Base-by-base conservation (phyloP, 2,888 invertebrate species). In the Acanthosepion lycidas region DNA sequence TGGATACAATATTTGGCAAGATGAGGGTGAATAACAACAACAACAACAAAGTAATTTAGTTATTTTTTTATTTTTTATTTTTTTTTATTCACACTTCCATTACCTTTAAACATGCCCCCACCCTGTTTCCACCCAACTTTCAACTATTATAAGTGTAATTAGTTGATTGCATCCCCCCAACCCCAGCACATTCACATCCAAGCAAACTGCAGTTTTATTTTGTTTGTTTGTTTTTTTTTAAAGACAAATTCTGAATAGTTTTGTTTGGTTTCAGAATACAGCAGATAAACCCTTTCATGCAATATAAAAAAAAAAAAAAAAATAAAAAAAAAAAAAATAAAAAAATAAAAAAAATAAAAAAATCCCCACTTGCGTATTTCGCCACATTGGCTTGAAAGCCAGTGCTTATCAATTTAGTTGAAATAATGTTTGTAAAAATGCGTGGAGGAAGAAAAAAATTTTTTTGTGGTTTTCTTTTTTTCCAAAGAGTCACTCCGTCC, bases 271-370 rank as follows among this genome's bases (percentile, higher is more conserved):
- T 8, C 78, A n/a, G n/a, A 78, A 78, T 78, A 78, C 78, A 78
- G 78, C 78, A 78, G 78, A 78, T 78, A 78, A 78, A 78, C 6
- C 78, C 78, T n/a, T 78, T 78, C 78, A 78, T n/a, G n/a, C 78
- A 78, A 78, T 42, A 42, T 42, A 42, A 42, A 42, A 42, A 42
- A 42, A 42, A 42, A 26, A 64, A 64, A 78, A 78, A 78, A 78
- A 18, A 55, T 12, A 55, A 1, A 1, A 55, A 55, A 55, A 1
- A 5, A 55, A 4, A 26, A 64, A 26, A 28, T 26, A 64, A 64
- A 78, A 78, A 78, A 78, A 18, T 20, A 20, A 55, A 1, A 1
- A 55, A 55, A 55, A 1, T 0, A 55, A 55, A 55, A 55, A 18
- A 55, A 55, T 55, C 18, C 78, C n/a, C 78, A n/a, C 28, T 64